Evolutionary conservation across 2,888 invertebrate genomes (phyloP).

Genomic region (Himalopsyche kuldschensis): DNA sequence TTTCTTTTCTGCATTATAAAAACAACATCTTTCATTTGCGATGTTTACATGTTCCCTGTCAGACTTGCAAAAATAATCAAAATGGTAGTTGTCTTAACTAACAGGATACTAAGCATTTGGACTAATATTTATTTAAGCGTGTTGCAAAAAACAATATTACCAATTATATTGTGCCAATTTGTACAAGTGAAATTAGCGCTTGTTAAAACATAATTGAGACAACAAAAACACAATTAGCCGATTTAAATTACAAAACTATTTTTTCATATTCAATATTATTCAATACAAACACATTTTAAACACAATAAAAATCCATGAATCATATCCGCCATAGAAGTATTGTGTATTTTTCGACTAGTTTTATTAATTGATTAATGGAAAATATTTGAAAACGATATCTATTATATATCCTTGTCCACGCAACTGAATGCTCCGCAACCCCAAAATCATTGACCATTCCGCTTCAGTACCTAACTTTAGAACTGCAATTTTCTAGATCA

Average conservation of each 20-base stretch:
- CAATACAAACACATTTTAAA: background rate
- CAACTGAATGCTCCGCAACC: too few species aligned
- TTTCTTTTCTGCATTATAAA: too few species aligned
- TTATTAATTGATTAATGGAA: too few species aligned
- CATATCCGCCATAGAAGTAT: too few species aligned
- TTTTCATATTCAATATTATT: background rate
- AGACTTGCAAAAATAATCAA: background rate
- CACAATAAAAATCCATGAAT: too few species aligned
- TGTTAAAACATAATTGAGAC: background rate
- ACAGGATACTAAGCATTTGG: background rate
- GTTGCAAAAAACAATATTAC: background rate
- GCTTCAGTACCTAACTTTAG: too few species aligned
- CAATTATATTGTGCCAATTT: background rate
- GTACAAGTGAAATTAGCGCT: background rate
- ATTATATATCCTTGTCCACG: too few species aligned
- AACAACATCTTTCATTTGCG: background rate
- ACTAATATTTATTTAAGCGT: background rate
- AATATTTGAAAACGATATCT: too few species aligned
- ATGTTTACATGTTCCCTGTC: background rate
- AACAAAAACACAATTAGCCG: background rate
- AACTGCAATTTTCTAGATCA: too few species aligned
- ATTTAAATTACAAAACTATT: too few species aligned
- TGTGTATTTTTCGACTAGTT: too few species aligned
- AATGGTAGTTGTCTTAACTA: background rate
- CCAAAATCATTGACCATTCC: too few species aligned